Base-by-base conservation (phyloP, 2,888 invertebrate species). In the Dynastes grantii region DNA sequence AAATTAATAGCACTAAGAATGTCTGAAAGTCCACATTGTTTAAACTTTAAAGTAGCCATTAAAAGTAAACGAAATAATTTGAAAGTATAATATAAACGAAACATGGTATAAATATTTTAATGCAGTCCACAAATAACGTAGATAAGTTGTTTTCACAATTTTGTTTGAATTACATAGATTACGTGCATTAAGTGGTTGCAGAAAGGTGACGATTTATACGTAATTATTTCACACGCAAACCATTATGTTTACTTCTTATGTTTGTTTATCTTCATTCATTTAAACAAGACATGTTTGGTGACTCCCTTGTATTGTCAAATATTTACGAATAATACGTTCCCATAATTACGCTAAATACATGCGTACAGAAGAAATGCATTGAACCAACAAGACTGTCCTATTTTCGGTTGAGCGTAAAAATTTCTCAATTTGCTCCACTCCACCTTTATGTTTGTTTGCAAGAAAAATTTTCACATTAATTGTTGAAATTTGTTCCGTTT, bases 401-500 rank as follows among this genome's bases (percentile, higher is more conserved):
- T 49, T 45, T 67, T 67, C 22, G 13, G 11, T 16, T 67, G 11
- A 67, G 40, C 40, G 29, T 64, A 64, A 64, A 32, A 64, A 64
- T 64, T 32, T 32, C 29, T 64, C 37, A 22, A 64, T 64, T 9
- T 64, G 13, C 29, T 37, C 29, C 29, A n/a, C 64, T 64, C 37
- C 37, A 32, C 64, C 64, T 64, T 64, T 11, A 55, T 64, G 1
- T 67, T 49, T 67, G 45, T 67, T 67, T 67, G 49, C 67, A 4
- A 49, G 49, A 67, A 49, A 27, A 67, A 67, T 67, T 67, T 67
- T 67, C 67, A 45, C 45, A 45, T 67, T 45, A 45, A 67, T 67
- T 49, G 49, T 45, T 49, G 45, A 67, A 67, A 67, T 67, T 67
- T 22, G 67, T 67, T 67, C 67, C 67, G 67, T 67, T 49, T 45